Base-by-base conservation (phyloP, 2,888 invertebrate genomes). In the Clitarchus hookeri region DNA sequence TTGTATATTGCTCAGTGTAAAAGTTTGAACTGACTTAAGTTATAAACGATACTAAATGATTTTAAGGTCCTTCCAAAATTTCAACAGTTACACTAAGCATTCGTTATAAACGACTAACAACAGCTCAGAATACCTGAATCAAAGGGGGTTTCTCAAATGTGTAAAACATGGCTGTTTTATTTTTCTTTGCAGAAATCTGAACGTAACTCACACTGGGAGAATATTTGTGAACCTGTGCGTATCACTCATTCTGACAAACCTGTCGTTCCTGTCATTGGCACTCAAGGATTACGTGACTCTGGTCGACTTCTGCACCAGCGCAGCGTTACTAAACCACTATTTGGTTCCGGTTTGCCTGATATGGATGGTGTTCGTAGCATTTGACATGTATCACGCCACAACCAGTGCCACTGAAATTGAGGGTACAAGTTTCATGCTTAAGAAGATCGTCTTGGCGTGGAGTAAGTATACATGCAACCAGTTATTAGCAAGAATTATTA, bases 221-320 rank as follows among this genome's bases (percentile, higher is more conserved):
- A 65, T 65, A 65, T 65, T 65, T 65, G 65, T 65, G 19, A 65
- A 65, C 65, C 65, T 65, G n/a, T 65, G 65, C 65, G 65, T 65
- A 8, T 65, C 65, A 16, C 65, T 65, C 65, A 65, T 65, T 19
- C n/a, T 65, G 65, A 65, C 65, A 19, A 65, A 65, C 65, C 65
- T 65, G 65, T 65, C 65, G n/a, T 65, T 65, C 23, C n/a, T 65
- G 23, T n/a, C 23, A 23, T 23, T 65, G 65, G 65, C 65, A 8
- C 16, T 65, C 65, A 65, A 65, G n/a, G 65, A 65, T n/a, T 65
- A 65, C 65, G 65, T 65, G 65, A 65, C 65, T 65, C n/a, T 65
- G 65, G 65, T 65, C 16, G 65, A 65, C n/a, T 65, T 65, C 65
- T 65, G 65, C 65, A 65, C 65, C n/a, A n/a, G 65, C 6, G 65